Percentiles rank a stretch among this genome's conserved stretches.
Evolutionary conservation across 2,888 invertebrate species (phyloP).

Genomic region (Tryphoninae sp.): DNA sequence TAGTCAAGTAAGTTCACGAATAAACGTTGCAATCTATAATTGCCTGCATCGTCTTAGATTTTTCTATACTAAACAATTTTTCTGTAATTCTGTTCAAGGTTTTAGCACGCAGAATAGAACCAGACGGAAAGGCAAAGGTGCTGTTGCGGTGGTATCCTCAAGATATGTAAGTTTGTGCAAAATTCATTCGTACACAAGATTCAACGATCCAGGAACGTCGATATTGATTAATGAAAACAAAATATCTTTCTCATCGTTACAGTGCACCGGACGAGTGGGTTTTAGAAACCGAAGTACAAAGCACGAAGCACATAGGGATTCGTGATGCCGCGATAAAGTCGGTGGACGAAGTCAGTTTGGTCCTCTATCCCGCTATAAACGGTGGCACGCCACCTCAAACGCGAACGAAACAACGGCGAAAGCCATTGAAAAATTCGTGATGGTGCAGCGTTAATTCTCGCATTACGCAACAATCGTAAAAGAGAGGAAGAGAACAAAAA

Average conservation of each 20-base stretch:
- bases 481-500: slow-evolving; percentile 36
- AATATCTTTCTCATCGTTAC: slow-evolving; percentile 72
- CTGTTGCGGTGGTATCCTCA: slow-evolving; percentile 92
- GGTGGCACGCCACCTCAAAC: slow-evolving; percentile 69
- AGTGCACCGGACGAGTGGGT: slow-evolving; percentile 95
- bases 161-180: slow-evolving; percentile 89
- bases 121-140: slow-evolving; percentile 87
- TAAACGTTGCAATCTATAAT: neutral
- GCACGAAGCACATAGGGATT: slow-evolving; percentile 78
- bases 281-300: slow-evolving; percentile 83
- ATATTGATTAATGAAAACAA: slow-evolving; percentile 63
- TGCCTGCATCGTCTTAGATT: too few species aligned
- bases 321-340: slow-evolving; percentile 72
- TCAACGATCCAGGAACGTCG: neutral
- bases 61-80: neutral
- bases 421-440: slow-evolving; percentile 79
- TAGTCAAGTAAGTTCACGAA: slow-evolving; percentile 83
- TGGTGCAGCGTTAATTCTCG: slow-evolving; percentile 66
- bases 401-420: slow-evolving; percentile 78
- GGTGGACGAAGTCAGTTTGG: slow-evolving; percentile 73
- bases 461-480: slow-evolving; percentile 48
- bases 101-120: slow-evolving; percentile 86
- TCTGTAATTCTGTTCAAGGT: slow-evolving; percentile 78
- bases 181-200: neutral
- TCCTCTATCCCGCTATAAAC: slow-evolving; percentile 76